Evolutionary conservation across 2,888 invertebrate species (phyloP), one percentile per base, ranked within the genome.

Genomic region (Dynastes maya): DNA sequence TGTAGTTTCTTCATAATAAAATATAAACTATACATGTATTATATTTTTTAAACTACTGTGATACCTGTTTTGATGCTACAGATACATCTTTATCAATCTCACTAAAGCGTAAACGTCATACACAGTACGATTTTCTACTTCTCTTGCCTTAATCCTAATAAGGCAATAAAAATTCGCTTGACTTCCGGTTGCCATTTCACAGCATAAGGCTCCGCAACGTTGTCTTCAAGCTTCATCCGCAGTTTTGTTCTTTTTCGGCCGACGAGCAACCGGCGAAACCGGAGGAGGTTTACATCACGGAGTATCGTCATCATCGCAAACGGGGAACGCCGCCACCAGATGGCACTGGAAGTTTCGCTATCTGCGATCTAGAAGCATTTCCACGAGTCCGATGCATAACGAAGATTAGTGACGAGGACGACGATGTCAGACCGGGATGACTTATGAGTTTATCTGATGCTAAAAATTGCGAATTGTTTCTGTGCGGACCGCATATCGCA

Each of bases 391-490:
- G 79, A 79, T 79, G 79, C 79, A 72, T 65, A 64, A 64, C 55
- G 55, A 53, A 79, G 76, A 79, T 79, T 76, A 79, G 76, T 45
- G 78, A 40, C 65, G 67, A 5, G 49, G 77, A 58, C 77, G 68
- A 70, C 53, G 49, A 65, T 40, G 72, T 72, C 72, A 72, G 72
- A 40, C 51, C 40, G 45, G 72, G 58, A 58, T 72, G 72, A 72
- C 72, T 81, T 81, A 80, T 80, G 80, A 80, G 70, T 76, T 81
- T 81, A 81, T 80, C 81, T 81, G 81, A 81, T 81, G 81, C 49
- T 77, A 76, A 75, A 79, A 81, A 81, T 81, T 80, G 79, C 78
- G 81, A 81, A 80, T 77, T 80, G 55, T 55, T 22, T 55, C 16
- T 8, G 55, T 8, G 55, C 16, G 22, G 22, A 16, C 55, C 22